phyloP scores from a whole-genome alignment of 2,797 vertebrate species.

The Lepidocolaptes lacrymiger region DNA sequence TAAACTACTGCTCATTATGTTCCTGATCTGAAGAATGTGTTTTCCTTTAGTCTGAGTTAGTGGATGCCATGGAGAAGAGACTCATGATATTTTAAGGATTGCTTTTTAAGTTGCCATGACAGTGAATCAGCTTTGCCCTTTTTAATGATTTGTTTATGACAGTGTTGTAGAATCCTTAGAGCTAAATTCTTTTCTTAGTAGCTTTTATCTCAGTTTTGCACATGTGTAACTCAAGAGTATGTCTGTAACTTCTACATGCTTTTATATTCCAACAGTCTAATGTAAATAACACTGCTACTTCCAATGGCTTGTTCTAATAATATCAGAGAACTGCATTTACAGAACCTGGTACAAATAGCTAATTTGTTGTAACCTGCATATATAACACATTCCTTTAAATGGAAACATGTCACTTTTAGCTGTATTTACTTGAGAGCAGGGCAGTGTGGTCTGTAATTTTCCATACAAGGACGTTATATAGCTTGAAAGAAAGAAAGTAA shows the following conservation, averaged over 20 bases:
- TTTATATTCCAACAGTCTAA: not conserved
- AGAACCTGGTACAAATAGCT: not conserved
- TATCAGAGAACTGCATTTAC: not conserved
- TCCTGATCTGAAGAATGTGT: not conserved
- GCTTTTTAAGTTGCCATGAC: not conserved
- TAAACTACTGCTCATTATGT: not conserved
- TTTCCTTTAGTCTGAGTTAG: not conserved
- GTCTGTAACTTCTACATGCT: not conserved
- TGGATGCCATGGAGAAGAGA: not conserved
- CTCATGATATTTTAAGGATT: not conserved
- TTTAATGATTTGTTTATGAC: conserved; percentile 1
- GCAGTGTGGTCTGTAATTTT: not conserved
- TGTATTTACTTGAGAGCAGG: not conserved
- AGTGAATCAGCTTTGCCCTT: conserved; percentile 16
- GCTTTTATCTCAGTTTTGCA: not conserved
- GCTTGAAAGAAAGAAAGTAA: not conserved
- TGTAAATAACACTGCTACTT: not conserved
- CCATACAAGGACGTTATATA: not conserved
- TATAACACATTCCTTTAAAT: not conserved
- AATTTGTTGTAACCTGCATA: not conserved
- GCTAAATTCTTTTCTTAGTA: not conserved
- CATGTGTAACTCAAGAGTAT: not conserved
- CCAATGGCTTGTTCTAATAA: not conserved
- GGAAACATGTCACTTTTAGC: not conserved
- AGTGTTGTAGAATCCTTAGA: not conserved